Conservation (phyloP, 2,888 invertebrate genomes). For the Cyclophora albipunctata region DNA sequence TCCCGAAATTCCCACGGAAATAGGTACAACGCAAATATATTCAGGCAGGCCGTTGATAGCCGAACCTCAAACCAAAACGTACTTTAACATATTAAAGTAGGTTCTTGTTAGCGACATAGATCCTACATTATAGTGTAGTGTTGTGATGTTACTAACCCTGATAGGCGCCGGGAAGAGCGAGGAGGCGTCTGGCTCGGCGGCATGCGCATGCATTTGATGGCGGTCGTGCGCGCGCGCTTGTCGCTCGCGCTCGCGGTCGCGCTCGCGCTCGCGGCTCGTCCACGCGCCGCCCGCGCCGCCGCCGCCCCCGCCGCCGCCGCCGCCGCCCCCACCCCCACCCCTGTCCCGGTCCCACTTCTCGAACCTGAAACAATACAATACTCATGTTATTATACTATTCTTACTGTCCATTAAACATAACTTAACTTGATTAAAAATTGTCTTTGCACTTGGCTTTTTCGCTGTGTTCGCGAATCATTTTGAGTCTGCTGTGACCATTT, state of each 20-base stretch:
- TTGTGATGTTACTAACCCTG: constrained; percentile 67
- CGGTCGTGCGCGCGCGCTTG: constrained; percentile 85
- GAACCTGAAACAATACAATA: constrained; percentile 48
- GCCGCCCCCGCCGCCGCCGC: constrained; percentile 28
- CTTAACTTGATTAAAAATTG: neutral
- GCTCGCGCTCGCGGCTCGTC: constrained; percentile 58
- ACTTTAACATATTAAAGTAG: no score
- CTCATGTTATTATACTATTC: no score
- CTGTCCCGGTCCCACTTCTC: constrained; percentile 71
- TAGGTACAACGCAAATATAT: no score
- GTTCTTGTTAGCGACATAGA: no score
- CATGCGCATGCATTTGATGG: constrained; percentile 80
- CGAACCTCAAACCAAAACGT: no score
- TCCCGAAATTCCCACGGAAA: no score
- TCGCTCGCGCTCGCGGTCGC: constrained; percentile 85
- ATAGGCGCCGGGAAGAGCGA: constrained; percentile 80
- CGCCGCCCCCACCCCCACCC: constrained; percentile 49
- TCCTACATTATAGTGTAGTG: no score
- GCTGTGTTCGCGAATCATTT: no score
- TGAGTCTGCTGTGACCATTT: no score
- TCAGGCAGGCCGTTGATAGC: no score
- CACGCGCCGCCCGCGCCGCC: constrained; percentile 36
- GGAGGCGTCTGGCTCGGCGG: constrained; percentile 74
- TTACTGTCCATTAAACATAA: neutral
- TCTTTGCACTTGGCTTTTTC: neutral